Conservation (phyloP, 2,113 vertebrate species). For the Leuciscus idus region DNA sequence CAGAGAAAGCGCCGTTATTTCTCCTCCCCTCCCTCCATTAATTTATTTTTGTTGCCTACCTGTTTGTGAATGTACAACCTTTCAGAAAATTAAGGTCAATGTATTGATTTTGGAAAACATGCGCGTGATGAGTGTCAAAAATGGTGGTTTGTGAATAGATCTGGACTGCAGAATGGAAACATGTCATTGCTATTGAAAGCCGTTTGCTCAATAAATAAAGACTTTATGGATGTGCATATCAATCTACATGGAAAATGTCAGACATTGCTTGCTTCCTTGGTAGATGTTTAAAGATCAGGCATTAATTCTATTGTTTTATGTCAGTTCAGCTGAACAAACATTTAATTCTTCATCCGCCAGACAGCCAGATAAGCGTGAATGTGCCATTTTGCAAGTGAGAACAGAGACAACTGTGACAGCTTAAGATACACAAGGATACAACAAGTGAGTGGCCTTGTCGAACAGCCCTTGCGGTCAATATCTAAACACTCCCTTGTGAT, state of each 20-base stretch:
- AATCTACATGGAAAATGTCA: neutral
- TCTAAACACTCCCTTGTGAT: conserved; percentile 36
- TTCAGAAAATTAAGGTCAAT: conserved; percentile 13
- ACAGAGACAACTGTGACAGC: conserved; percentile 25
- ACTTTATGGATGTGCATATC: neutral
- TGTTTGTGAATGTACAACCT: conserved; percentile 29
- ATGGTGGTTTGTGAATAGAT: conserved; percentile 23
- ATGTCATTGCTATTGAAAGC: conserved; percentile 23
- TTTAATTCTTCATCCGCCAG: conserved; percentile 36
- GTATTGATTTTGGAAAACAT: conserved; percentile 17
- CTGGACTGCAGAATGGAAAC: conserved; percentile 35
- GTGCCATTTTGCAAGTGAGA: conserved; percentile 40
- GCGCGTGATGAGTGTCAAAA: conserved; percentile 15
- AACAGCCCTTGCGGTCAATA: conserved; percentile 26
- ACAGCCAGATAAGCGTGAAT: conserved; percentile 7
- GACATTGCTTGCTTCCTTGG: neutral
- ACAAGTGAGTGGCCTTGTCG: conserved; percentile 33
- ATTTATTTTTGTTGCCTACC: conserved; percentile 41
- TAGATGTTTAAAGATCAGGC: neutral
- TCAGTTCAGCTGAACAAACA: conserved; percentile 29
- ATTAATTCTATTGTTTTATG: neutral
- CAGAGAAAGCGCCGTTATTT: conserved; percentile 8
- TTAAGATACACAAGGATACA: conserved; percentile 33
- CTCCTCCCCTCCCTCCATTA: neutral
- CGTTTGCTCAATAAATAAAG: conserved; percentile 7